Conservation (phyloP, 2,113 vertebrate genomes). For the Gnathonemus longibarbis region DNA sequence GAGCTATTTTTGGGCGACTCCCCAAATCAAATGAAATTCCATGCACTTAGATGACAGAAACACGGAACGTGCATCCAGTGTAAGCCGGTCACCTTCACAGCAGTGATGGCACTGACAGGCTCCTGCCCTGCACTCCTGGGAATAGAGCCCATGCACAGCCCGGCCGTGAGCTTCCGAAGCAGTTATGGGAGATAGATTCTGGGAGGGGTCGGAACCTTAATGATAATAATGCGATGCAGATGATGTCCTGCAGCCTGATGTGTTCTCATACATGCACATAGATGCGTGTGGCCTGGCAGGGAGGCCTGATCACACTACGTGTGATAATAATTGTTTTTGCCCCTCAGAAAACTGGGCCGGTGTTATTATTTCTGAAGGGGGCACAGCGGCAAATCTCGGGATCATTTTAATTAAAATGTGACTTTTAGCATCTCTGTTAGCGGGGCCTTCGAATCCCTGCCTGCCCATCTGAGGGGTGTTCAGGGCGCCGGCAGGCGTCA, state of each 20-base stretch:
- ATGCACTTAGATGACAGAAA: neutral
- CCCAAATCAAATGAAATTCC: neutral
- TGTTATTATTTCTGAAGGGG: slow-evolving; percentile 4
- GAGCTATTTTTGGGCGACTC: neutral
- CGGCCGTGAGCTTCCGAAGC: neutral
- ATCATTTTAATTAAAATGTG: slow-evolving; percentile 41
- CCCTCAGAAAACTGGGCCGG: slow-evolving; percentile 18
- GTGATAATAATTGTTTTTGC: slow-evolving; percentile 26
- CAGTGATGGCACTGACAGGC: neutral
- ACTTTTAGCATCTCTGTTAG: slow-evolving; percentile 33
- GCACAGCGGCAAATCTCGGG: neutral
- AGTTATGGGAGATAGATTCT: neutral
- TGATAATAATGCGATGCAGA: neutral
- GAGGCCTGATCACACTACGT: neutral
- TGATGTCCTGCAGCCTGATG: neutral
- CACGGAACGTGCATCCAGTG: neutral
- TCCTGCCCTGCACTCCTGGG: neutral
- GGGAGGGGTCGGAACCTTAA: neutral
- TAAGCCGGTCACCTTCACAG: neutral
- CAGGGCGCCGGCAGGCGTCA: slow-evolving; percentile 20
- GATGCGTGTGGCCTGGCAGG: neutral
- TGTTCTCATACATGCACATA: neutral
- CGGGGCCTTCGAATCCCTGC: slow-evolving; percentile 15
- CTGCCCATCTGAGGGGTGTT: neutral
- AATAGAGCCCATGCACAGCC: neutral